Evolutionary conservation across 2,113 vertebrate species (phyloP).

Genomic region (Bubo blakistoni): DNA sequence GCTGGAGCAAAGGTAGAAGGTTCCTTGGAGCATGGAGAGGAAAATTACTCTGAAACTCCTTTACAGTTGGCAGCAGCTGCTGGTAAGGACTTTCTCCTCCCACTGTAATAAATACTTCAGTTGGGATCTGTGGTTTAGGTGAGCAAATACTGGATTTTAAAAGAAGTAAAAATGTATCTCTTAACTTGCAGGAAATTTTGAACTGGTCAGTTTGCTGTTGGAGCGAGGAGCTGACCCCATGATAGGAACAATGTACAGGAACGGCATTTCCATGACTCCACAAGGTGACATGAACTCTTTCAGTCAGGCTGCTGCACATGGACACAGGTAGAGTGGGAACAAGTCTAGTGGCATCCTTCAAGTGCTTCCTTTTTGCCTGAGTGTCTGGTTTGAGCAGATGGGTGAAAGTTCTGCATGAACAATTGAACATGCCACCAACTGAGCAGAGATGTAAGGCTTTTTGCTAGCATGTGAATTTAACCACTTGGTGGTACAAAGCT

Average conservation of each 20-base stretch:
- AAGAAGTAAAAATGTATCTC: slow-evolving; percentile 44
- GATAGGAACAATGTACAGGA: slow-evolving; percentile 96
- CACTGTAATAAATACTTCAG: not conserved
- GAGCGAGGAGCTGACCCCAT: slow-evolving; percentile 93
- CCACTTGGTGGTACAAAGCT: slow-evolving; percentile 5
- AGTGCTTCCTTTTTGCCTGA: not conserved
- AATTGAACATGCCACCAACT: not conserved
- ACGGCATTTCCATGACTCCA: slow-evolving; percentile 92
- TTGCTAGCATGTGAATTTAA: slow-evolving; percentile 26
- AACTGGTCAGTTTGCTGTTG: slow-evolving; percentile 95
- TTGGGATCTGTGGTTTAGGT: not conserved
- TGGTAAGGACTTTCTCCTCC: slow-evolving; percentile 75
- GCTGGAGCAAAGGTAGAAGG: slow-evolving; percentile 95
- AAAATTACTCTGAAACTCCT: slow-evolving; percentile 97
- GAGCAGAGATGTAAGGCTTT: not conserved
- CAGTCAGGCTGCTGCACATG: slow-evolving; percentile 97
- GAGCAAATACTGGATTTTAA: not conserved
- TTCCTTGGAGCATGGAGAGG: slow-evolving; percentile 92
- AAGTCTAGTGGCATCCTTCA: slow-evolving; percentile 27
- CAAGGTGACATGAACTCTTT: slow-evolving; percentile 99
- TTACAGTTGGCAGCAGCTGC: slow-evolving; percentile 94
- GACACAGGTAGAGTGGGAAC: slow-evolving; percentile 90
- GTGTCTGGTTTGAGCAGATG: not conserved
- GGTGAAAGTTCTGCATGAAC: slow-evolving; percentile 34
- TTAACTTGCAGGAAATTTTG: slow-evolving; percentile 91